Evolutionary conservation across 2,888 invertebrate species (phyloP), one percentile per base, ranked within the genome.

Genomic region (Monochamus alternatus): DNA sequence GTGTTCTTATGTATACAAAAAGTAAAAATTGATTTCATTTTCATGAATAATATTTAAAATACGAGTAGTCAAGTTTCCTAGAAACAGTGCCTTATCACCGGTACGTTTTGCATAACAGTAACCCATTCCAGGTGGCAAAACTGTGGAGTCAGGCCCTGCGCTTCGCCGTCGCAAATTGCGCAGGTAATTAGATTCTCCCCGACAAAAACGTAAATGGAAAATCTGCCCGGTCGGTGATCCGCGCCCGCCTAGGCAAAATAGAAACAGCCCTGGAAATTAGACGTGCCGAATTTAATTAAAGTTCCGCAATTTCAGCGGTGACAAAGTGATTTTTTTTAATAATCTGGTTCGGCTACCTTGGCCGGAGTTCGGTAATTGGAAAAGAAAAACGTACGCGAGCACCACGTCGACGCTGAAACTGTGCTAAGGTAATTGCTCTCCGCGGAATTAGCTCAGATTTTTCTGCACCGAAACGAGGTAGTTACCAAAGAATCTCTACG

Each of bases 231-330:
- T 51, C 62, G 52, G 38, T 62, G 52, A 51, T 63, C 60, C 43
- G 47, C 70, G 62, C 62, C 47, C 62, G 62, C 71, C 75, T 67
- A 70, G 73, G 73, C 77, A 71, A 79, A 81, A 78, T 74, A 80
- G 77, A 81, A 78, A 80, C 78, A 79, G 77, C 76, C 80, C 76
- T 69, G 73, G 76, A 82, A 79, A 78, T 82, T 80, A 75, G 75
- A 76, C 75, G 76, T 77, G 31, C 66, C 73, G 64, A 80, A 77
- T 82, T 82, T 76, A 77, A 82, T 82, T 81, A 80, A 82, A 81
- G 73, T 81, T 81, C 65, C 62, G 74, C 76, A 78, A 77, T 80
- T 80, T 75, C 72, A 44, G 31, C 60, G 14, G 31, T 43, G 69
- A 44, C 65, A 44, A 51, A 71, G 70, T 58, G 22, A n/a, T 55